Evolutionary conservation across 2,113 vertebrate species (phyloP).

Genomic region (Spermophilus dauricus): DNA sequence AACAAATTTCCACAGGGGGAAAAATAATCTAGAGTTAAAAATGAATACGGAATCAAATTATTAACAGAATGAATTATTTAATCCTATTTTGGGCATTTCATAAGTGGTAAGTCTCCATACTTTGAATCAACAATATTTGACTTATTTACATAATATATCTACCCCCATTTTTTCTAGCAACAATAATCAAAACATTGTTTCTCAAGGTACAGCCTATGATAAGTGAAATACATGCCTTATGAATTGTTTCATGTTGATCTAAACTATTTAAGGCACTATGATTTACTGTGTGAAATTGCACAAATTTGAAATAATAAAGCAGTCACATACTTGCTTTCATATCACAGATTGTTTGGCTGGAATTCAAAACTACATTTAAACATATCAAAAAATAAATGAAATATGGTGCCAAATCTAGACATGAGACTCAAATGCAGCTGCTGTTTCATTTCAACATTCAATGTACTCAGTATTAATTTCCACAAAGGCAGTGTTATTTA

Average conservation of each 20-base stretch:
- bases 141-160: slow-evolving; percentile 27
- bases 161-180: background rate
- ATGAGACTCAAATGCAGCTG: slow-evolving; percentile 44
- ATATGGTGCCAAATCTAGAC: slow-evolving; percentile 52
- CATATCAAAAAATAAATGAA: slow-evolving; percentile 76
- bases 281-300: slow-evolving; percentile 68
- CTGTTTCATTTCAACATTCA: slow-evolving; percentile 62
- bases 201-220: slow-evolving; percentile 47
- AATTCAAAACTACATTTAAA: slow-evolving; percentile 81
- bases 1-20: background rate
- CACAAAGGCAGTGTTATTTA: background rate
- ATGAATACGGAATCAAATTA: slow-evolving; percentile 4
- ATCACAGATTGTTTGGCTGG: slow-evolving; percentile 70
- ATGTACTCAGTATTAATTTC: slow-evolving; percentile 2
- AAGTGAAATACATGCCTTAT: slow-evolving; percentile 62
- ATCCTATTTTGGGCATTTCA: background rate
- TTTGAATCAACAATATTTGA: slow-evolving; percentile 7
- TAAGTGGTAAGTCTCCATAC: background rate
- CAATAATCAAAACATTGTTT: slow-evolving; percentile 48
- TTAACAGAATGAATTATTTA: background rate
- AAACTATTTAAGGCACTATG: slow-evolving; percentile 66
- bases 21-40: background rate
- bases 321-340: slow-evolving; percentile 68
- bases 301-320: slow-evolving; percentile 79
- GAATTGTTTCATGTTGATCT: slow-evolving; percentile 66